Base-by-base conservation (phyloP, 2,888 invertebrate genomes). In the Pseudolycoriella hygida region DNA sequence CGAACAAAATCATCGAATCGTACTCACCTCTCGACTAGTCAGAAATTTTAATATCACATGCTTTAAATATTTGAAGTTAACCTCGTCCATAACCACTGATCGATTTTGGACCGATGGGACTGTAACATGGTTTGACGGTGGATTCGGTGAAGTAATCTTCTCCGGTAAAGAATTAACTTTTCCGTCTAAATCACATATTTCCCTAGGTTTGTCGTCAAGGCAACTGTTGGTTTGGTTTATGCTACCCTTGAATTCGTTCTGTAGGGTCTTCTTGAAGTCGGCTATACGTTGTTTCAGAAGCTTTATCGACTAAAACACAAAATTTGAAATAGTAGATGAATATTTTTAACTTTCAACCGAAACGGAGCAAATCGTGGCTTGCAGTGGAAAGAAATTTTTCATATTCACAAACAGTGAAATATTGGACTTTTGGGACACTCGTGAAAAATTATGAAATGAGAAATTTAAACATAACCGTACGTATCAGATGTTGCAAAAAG, bases 11-110 rank as follows among this genome's bases (percentile, higher is more conserved):
- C 25, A 8, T 25, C 8, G 25, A 41, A 17, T 11, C 12, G 5
- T 11, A 46, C 48, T 47, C 46, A 63, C 71, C 64, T 92, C 92
- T 50, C 86, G 72, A 59, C 86, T 81, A 0, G 92, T 92, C 56
- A 93, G 72, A 66, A 93, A 93, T 60, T 90, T 88, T 3, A 93
- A 80, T 50, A 93, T 77, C 50, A 93, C 93, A 67, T 93, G 90
- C 59, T 90, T 92, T 47, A 93, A 70, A 62, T 93, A 93, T 60
- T 77, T 76, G 58, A 84, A 82, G 66, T 83, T 86, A 42, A 85
- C 76, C 56, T 84, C 81, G 48, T 79, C 74, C 54, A 65, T 64
- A 17, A 64, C 55, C 47, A 64, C 56, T 50, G 58, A 51, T 46
- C 53, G 54, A 32, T 52, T 52, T 32, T n/a, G n/a, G n/a, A n/a